These are phyloP conservation scores for Vanessa atalanta DNA, from an alignment of 1,140 invertebrate species.

Conservation along the genomic window DNA sequence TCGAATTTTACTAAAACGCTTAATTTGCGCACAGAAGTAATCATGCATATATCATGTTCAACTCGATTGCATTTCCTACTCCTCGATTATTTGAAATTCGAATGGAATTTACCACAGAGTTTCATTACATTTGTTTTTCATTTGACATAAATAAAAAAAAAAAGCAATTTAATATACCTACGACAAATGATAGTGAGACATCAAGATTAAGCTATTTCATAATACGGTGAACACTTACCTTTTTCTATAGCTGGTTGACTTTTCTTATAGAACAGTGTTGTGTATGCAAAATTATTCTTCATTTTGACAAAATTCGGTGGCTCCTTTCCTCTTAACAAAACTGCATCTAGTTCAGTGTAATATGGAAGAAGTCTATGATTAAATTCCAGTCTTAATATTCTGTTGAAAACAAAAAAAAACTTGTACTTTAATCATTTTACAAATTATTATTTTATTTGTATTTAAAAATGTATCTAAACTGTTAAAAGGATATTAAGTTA, in stretches of 20 bases:
- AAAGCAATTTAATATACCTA: too few species aligned
- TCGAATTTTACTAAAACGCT: too few species aligned
- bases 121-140: too few species aligned
- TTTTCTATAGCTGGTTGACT: conserved; percentile 58
- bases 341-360: conserved; percentile 94
- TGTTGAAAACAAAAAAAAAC: conserved; percentile 63
- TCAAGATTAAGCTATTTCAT: neutral
- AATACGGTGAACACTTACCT: conserved; percentile 43
- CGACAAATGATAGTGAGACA: too few species aligned
- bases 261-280: conserved; percentile 57
- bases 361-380: conserved; percentile 90
- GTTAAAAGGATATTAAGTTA: conserved; percentile 11
- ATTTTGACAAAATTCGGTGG: conserved; percentile 49
- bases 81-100: too few species aligned
- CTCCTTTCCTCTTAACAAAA: conserved; percentile 85
- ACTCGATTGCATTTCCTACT: too few species aligned
- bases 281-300: conserved; percentile 61
- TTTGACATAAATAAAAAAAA: too few species aligned
- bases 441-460: too few species aligned
- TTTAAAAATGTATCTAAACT: neutral
- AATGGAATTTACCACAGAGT: too few species aligned
- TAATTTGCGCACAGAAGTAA: too few species aligned
- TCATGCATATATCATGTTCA: too few species aligned
- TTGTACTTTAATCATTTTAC: neutral
- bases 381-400: conserved; percentile 90